Evolutionary conservation across 2,113 vertebrate genomes (phyloP).

Genomic region (Strigops habroptila): DNA sequence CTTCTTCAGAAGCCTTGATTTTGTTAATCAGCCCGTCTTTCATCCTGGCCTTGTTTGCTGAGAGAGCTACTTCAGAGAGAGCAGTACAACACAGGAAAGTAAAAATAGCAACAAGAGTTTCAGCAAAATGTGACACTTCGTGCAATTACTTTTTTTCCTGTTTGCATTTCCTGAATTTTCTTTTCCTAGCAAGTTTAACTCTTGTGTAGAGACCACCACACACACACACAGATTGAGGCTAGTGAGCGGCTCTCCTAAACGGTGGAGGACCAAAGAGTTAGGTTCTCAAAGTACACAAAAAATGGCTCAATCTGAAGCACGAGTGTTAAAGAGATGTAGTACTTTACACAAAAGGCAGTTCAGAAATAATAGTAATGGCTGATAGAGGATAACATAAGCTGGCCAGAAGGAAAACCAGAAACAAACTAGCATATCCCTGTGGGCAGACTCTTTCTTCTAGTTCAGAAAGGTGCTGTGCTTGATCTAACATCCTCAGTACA

Average conservation of each 20-base stretch:
- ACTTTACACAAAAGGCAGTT: background rate
- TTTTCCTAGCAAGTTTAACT: background rate
- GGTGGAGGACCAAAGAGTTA: background rate
- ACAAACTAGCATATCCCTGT: background rate
- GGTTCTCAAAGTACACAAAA: background rate
- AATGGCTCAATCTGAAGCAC: background rate
- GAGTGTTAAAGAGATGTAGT: background rate
- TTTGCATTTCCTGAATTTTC: constrained; percentile 13
- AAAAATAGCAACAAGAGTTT: constrained; percentile 51
- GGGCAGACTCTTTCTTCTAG: background rate
- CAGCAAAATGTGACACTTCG: constrained; percentile 3
- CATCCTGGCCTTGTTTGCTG: constrained; percentile 48
- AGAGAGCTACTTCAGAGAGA: constrained; percentile 45
- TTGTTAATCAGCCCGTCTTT: constrained; percentile 56
- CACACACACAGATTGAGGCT: background rate
- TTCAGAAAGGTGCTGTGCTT: background rate
- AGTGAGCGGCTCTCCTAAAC: background rate
- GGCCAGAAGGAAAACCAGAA: background rate
- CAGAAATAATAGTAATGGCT: background rate
- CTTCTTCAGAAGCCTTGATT: constrained; percentile 30
- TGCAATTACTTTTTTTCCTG: background rate
- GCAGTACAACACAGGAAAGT: background rate
- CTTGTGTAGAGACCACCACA: background rate
- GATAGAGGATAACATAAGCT: background rate
- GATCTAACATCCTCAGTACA: rapidly evolving